phyloP scores from a whole-genome alignment of 53 echinoderm and acorn worm genomes.

The Echinometra lucunter region DNA sequence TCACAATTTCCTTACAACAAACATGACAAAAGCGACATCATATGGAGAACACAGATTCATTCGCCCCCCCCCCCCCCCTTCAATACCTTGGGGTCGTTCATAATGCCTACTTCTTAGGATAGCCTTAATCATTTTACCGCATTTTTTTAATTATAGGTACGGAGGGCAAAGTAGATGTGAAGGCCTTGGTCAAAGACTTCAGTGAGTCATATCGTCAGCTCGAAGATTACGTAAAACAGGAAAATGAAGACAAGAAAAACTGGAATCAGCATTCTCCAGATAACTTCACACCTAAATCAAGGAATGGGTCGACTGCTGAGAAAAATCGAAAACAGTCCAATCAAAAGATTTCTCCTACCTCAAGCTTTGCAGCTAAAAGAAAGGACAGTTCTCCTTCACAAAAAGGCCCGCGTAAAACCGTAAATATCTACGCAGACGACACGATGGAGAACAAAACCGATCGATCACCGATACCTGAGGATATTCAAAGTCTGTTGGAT shows the following conservation, averaged over 20 bases:
- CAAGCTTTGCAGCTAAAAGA: background rate
- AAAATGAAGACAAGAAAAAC: slow-evolving; percentile 20
- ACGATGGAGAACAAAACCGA: background rate
- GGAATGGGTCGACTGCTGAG: background rate
- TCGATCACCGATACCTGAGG: background rate
- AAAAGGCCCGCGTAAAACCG: background rate
- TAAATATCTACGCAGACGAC: slow-evolving; percentile 48
- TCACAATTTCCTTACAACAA: too few relatives aligned
- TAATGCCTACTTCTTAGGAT: too few relatives aligned
- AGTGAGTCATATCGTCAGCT: slow-evolving; percentile 49
- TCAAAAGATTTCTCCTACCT: background rate
- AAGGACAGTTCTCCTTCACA: background rate
- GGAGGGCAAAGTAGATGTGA: slow-evolving; percentile 20
- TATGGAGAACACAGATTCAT: too few relatives aligned
- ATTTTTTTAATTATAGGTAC: background rate
- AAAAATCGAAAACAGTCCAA: background rate
- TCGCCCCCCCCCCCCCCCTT: too few relatives aligned
- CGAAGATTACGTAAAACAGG: slow-evolving; percentile 48
- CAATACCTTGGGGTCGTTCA: too few relatives aligned
- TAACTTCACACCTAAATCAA: background rate
- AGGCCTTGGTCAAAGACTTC: slow-evolving; percentile 50
- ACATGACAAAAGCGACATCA: too few relatives aligned
- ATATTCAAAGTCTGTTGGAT: slow-evolving; percentile 26
- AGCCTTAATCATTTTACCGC: background rate
- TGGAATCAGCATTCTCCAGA: slow-evolving; percentile 44